Evolutionary conservation across 2,888 invertebrate species (phyloP), one percentile per base, ranked within the genome.

Genomic region (Drosophila mercatorum): DNA sequence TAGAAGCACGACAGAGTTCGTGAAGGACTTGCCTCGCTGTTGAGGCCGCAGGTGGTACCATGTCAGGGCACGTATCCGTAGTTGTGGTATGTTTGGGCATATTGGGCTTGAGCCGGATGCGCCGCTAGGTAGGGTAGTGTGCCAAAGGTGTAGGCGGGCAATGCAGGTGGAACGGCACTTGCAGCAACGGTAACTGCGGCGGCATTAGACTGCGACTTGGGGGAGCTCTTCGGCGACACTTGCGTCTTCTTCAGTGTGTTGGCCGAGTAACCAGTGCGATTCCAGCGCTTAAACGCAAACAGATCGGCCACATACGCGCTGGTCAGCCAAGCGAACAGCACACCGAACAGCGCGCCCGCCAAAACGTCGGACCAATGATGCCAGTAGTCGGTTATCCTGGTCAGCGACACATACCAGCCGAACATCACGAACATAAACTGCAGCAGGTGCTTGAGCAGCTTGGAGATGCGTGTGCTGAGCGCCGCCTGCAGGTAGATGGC

Each of bases 401-500:
- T 78, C 62, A 91, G 69, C n/a, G 90, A 80, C 52, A 91, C 87
- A 63, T 90, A 91, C 91, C 90, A 91, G 58, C 91, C 91, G 55
- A 89, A 82, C 90, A 91, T 89, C 5, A 91, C 81, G 58, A 91
- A 91, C 28, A 89, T 78, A 46, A 91, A 91, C 78, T 99, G 99
- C 58, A 98, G 93, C 17, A 96, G 94, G 91, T 98, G 98, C 70
- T 96, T 95, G 22, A 98, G 92, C 60, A 99, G 94, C 90, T 96
- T 96, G 53, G 97, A 96, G 36, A 96, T 95, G 62, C 95, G 94
- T 95, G 97, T 97, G 26, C 95, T 96, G 92, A 98, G 94, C 38
- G 97, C 95, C 49, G 96, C 95, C 91, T 99, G 98, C n/a, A 98
- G 93, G 92, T 98, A 99, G 77, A 97, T 97, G 89, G 95, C 95